Base-by-base conservation (phyloP, 2,888 invertebrate species). In the Brachynemurus nebulosus region DNA sequence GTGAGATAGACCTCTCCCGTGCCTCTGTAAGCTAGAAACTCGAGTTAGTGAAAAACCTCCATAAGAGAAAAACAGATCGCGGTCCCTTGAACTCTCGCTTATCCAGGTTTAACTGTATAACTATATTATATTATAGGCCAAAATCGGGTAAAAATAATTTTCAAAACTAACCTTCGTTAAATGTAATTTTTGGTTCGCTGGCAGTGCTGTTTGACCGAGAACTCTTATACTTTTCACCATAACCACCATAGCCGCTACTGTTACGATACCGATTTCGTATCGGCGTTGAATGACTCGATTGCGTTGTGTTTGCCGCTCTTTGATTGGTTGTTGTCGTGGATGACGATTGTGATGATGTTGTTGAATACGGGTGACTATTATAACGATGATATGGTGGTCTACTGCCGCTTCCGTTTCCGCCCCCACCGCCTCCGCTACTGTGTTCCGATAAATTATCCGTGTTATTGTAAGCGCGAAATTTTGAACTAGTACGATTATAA, bases 121-220 rank as follows among this genome's bases (percentile, higher is more conserved):
- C n/a, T n/a, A n/a, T n/a, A n/a, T n/a, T n/a, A n/a, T n/a, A n/a
- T n/a, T n/a, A n/a, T n/a, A n/a, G n/a, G n/a, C n/a, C n/a, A n/a
- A n/a, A n/a, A n/a, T n/a, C n/a, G n/a, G n/a, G n/a, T n/a, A n/a
- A n/a, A n/a, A n/a, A n/a, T n/a, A n/a, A n/a, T n/a, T n/a, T n/a
- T n/a, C n/a, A n/a, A n/a, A n/a, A 27, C 50, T 53, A 53, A 66
- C 67, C 67, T 61, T 72, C 72, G 59, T 72, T 70, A 58, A 72
- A 72, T 20, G 67, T 67, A 50, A 69, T 65, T 57, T 71, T 71
- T 19, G 64, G 67, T 50, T 70, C 68, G 34, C 65, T 63, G 38
- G 63, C 56, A 35, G 62, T 63, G 48, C 64, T 64, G 48, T 60
- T 63, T 39, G 63, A 63, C 45, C 65, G 55, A 16, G 63, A 63